Base-by-base conservation (phyloP, 2,888 invertebrate genomes). In the Agrochola lychnidis region DNA sequence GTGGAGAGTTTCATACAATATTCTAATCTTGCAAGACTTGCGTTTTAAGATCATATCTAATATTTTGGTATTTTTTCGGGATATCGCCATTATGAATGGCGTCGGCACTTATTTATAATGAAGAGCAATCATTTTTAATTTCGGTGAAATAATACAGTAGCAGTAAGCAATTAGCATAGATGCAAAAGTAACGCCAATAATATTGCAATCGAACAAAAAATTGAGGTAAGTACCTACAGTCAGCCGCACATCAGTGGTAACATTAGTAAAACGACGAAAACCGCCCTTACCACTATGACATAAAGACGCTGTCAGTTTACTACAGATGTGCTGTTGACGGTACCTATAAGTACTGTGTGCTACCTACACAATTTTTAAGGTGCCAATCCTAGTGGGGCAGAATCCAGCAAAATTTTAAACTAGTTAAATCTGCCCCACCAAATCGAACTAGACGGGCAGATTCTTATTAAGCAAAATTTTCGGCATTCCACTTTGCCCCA, bases 121-220 rank as follows among this genome's bases (percentile, higher is more conserved):
- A 14, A 25, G 4, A 16, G 22, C 30, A 25, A 16, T 19, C 0
- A 57, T 42, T 42, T 30, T 30, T 30, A 3, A 19, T 45, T n/a
- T 16, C 1, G 7, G n/a, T 57, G 9, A 73, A 57, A 73, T 72
- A 72, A 72, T 16, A 72, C 56, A 45, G 16, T n/a, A 19, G 30
- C 56, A n/a, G 12, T 9, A 56, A 45, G n/a, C 19, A n/a, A 30
- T 30, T 56, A 56, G 30, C n/a, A 10, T 10, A 19, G 2, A 25
- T 16, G 12, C 22, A 56, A 56, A 30, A 56, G 69, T 48, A 56
- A n/a, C 30, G n/a, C 45, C 19, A 45, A 73, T 2, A 36, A 19
- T 40, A 59, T 36, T 59, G 9, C 14, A 48, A n/a, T 73, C 9
- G 19, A 72, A 36, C 30, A 10, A 19, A 25, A 70, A 12, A 45